Evolutionary conservation across 2,888 invertebrate species (phyloP), one percentile per base, ranked within the genome.

Genomic region (Plagodis dolabraria): DNA sequence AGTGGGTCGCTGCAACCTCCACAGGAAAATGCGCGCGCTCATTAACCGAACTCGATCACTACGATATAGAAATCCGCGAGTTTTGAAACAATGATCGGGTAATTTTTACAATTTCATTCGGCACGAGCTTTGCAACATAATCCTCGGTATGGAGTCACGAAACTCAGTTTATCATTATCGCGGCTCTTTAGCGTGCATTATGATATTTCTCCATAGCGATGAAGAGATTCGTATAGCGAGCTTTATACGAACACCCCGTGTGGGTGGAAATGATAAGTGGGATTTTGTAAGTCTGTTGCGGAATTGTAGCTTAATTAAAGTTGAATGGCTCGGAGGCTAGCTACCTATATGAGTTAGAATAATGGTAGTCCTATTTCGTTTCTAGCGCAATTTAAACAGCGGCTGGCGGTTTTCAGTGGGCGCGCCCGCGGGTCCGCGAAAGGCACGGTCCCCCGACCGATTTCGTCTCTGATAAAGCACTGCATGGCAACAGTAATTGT

Each of bases 401-500:
- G 38, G 52, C 70, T 70, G 70, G 70, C 70, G 70, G 79, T 75
- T 82, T 80, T 77, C 75, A 76, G 76, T 77, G 75, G 85, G 84
- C 77, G 82, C 79, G 82, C 69, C 69, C 67, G 64, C 43, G 10
- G 43, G 6, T 12, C 79, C 74, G 89, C 84, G 87, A 88, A 89
- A 88, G 88, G 89, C 80, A 77, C 77, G 82, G 83, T 83, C 83
- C 78, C 77, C 80, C 70, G 78, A 67, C 79, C 77, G 83, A 86
- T 85, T 80, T 83, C 76, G 83, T 82, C 82, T 82, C 84, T 81
- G 84, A 87, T 87, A 88, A 81, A 77, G 73, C 71, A 75, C 76
- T 71, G 72, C 7, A 36, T 8, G 7, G 73, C 73, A 72, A 72
- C 68, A 64, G 75, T 79, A 82, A 80, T 82, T 77, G 82, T 80